Evolutionary conservation across 2,797 vertebrate species (phyloP).

Genomic region (Chelonia mydas): DNA sequence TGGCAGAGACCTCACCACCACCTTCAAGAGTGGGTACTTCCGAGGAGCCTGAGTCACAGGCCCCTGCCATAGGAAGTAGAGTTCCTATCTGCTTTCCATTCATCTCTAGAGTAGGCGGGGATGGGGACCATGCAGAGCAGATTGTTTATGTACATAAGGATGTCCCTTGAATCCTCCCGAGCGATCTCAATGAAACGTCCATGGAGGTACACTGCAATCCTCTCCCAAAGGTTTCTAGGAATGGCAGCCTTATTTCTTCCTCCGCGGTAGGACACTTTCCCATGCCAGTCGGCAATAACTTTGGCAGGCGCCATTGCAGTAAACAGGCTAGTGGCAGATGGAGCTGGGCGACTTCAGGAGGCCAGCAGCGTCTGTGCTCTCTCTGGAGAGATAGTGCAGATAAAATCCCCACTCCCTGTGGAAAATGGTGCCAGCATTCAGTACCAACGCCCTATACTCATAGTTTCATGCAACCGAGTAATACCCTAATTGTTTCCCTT

Average conservation of each 20-base stretch:
- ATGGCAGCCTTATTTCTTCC: neutral
- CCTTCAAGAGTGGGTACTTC: too few relatives aligned
- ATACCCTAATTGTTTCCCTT: neutral
- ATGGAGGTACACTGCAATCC: neutral
- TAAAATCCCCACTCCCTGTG: neutral
- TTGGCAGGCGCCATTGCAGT: neutral
- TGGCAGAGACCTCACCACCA: too few relatives aligned
- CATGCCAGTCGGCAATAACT: neutral
- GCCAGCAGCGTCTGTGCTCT: neutral
- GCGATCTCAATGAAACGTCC: neutral
- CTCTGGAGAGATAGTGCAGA: neutral
- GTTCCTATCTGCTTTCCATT: neutral
- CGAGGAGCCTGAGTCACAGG: too few relatives aligned
- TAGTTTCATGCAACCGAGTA: neutral
- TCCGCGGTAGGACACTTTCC: neutral
- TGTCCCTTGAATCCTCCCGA: neutral
- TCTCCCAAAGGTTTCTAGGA: neutral
- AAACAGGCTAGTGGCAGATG: neutral
- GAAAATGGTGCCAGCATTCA: neutral
- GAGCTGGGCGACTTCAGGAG: neutral
- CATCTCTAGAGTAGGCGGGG: neutral
- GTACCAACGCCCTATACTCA: neutral
- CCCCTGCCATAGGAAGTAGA: neutral
- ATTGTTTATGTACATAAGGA: neutral
- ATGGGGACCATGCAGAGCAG: neutral